Conservation (phyloP, 2,113 vertebrate species). For the Furnarius figulus region DNA sequence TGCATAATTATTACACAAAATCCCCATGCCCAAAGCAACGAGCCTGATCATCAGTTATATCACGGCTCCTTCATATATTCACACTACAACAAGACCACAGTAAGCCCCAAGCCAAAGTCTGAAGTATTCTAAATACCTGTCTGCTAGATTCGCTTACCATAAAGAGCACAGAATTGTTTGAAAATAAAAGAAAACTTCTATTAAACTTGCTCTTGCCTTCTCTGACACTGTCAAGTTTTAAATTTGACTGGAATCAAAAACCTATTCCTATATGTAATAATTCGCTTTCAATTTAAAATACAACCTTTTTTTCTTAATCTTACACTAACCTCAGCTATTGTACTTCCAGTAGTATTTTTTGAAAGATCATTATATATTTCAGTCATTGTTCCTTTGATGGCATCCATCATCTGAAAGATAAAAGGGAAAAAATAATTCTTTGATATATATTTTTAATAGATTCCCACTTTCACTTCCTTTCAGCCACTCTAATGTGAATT, state of each 20-base stretch:
- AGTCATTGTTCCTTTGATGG: slow-evolving; percentile 98
- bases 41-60: not conserved
- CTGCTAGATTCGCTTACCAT: not conserved
- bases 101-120: not conserved
- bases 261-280: not conserved
- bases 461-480: not conserved
- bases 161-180: not conserved
- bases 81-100: not conserved
- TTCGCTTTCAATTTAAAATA: not conserved
- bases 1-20: not conserved
- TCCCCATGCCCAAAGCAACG: not conserved
- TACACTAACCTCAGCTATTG: slow-evolving; percentile 89
- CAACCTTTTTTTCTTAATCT: not conserved
- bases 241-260: not conserved
- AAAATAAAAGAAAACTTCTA: not conserved
- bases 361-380: slow-evolving; percentile 98
- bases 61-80: not conserved
- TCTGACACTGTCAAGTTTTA: not conserved
- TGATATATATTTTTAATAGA: not conserved
- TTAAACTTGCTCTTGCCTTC: not conserved
- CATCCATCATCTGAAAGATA: slow-evolving; percentile 92
- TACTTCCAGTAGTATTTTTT: slow-evolving; percentile 95
- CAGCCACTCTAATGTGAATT: not conserved
- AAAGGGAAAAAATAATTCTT: not conserved
- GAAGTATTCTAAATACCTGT: not conserved